Base-by-base conservation (phyloP, 2,888 invertebrate genomes). In the Melanophora roralis region DNA sequence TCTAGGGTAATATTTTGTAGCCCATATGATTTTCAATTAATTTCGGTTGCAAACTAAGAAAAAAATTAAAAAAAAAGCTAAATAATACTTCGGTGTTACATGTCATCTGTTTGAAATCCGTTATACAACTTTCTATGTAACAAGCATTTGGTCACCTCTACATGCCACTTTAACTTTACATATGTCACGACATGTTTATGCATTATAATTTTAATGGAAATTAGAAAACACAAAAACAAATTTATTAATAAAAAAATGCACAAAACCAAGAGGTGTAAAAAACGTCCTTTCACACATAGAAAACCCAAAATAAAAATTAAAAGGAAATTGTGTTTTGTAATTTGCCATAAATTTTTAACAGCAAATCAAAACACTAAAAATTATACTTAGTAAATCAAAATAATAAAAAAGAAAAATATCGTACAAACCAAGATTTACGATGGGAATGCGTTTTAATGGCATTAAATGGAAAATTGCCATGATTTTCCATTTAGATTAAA, bases 401-500 rank as follows among this genome's bases (percentile, higher is more conserved):
- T 27, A 27, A 6, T 11, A 69, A 51, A 36, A 64, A 6, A 49
- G 27, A 60, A 74, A 49, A 64, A 45, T 23, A 49, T n/a, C n/a
- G n/a, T 53, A 3, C 16, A 53, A 73, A 40, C 60, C 16, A 21
- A 75, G 82, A 83, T 83, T 83, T 84, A 84, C 82, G 81, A 82
- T 83, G 83, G 83, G 82, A 83, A 83, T 81, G 81, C 80, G 67
- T 82, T 83, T 78, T 73, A 68, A 69, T 82, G 82, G 82, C 82
- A 83, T 83, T 83, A 82, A 83, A 83, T 83, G 72, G 82, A 77
- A 83, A 84, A 83, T 84, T 83, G 82, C 82, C 75, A 79, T 84
- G 71, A 82, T 83, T 84, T 81, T 62, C 57, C 76, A 45, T 75
- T 79, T 62, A 64, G 49, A 23, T 16, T 51, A 69, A 73, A 55